Base-by-base conservation (phyloP, 2,797 vertebrate genomes). In the Cyprinella venusta region DNA sequence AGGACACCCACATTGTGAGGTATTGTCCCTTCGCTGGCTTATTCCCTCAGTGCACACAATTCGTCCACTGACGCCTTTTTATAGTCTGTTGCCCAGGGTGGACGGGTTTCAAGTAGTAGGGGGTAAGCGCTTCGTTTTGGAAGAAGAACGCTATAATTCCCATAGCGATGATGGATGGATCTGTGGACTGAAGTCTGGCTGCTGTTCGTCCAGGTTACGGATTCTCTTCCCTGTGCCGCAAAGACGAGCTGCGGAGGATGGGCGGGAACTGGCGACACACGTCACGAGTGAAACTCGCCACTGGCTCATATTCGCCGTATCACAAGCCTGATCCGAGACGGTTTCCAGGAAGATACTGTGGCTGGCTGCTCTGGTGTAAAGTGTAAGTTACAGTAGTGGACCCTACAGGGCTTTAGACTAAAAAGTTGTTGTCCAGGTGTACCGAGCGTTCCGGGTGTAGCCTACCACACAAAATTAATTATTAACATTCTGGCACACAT, bases 81-180 rank as follows among this genome's bases (percentile, higher is more conserved):
- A 87, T 90, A 90, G 90, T 93, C 89, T 88, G 88, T 84, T 90
- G 89, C 80, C 87, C 88, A 89, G 84, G 89, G 84, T 84, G 90
- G 61, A 88, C 86, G 80, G 89, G 89, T 48, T 87, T 89, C 71
- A 86, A 82, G 76, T 79, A 84, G 82, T 86, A 79, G 30, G 89
- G 86, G 86, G 82, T 71, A 79, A 86, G 89, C 86, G 88, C 87
- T 87, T 79, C 88, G 82, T 90, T 91, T 81, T 79, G 76, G 78
- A 78, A 85, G 84, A 83, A 16, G 26, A n/a, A 83, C 70, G 88
- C 83, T 68, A 80, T 82, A 88, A 91, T 88, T 92, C 90, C 94
- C 94, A 95, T 95, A 78, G 91, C 93, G 91, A 82, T 92, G 91
- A 91, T 69, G 89, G 91, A 91, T 70, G 90, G 89, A 89, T 87